Conservation (phyloP, 1,140 invertebrate species). For the Drosophila sp. region DNA sequence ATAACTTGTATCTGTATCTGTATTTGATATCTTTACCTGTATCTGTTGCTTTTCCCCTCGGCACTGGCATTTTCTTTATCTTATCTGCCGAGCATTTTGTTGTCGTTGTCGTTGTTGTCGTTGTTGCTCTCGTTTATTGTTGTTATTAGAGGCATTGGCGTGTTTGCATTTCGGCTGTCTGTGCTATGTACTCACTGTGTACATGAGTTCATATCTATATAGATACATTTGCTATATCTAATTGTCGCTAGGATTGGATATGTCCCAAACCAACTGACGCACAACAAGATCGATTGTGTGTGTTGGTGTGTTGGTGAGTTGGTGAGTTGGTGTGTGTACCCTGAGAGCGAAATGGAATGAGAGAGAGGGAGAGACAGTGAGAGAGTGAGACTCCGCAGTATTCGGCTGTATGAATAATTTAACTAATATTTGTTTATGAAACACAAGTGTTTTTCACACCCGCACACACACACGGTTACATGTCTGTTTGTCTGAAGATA, state of each 20-base stretch:
- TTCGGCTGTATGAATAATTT: slow-evolving; percentile 66
- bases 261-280: slow-evolving; percentile 38
- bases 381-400: not conserved
- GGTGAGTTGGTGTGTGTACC: too few species aligned
- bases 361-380: not conserved
- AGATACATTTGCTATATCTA: slow-evolving; percentile 19
- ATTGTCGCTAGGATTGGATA: slow-evolving; percentile 38
- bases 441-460: slow-evolving; percentile 75
- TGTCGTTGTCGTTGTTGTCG: slow-evolving; percentile 27
- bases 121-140: slow-evolving; percentile 37
- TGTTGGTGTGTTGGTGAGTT: too few species aligned
- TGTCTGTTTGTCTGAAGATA: slow-evolving; percentile 52
- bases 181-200: slow-evolving; percentile 28
- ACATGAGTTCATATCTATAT: not conserved
- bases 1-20: not conserved
- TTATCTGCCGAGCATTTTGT: slow-evolving; percentile 56
- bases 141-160: slow-evolving; percentile 37
- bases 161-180: slow-evolving; percentile 50
- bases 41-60: slow-evolving; percentile 1
- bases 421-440: slow-evolving; percentile 73
- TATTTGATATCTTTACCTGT: slow-evolving; percentile 9
- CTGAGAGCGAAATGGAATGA: not conserved
- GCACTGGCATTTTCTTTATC: slow-evolving; percentile 54
- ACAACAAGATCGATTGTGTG: slow-evolving; percentile 48
- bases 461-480: slow-evolving; percentile 26